These are phyloP conservation scores for Neopelma chrysocephalum DNA, from an alignment of 2,797 vertebrate species.

Conservation along the genomic window DNA sequence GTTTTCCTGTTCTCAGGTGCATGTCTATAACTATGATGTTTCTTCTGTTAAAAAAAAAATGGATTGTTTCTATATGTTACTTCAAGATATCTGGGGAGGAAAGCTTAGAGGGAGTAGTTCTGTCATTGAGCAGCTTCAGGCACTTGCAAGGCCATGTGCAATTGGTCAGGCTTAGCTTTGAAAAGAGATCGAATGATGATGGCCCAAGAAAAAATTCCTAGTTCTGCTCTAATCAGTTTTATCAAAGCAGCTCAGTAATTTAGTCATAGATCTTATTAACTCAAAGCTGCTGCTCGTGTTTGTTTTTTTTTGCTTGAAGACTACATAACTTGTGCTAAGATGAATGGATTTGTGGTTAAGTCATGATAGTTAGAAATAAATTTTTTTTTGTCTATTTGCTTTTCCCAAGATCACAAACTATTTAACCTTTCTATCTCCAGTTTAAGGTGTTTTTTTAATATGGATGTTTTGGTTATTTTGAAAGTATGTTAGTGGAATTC, in stretches of 20 bases:
- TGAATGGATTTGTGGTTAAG: not conserved
- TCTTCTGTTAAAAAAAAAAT: not conserved
- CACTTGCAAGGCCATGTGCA: not conserved
- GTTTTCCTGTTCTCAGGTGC: not conserved
- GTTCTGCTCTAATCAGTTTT: not conserved
- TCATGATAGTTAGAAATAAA: not conserved
- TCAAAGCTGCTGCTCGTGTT: not conserved
- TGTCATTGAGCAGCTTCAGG: not conserved
- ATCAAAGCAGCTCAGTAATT: slow-evolving; percentile 7
- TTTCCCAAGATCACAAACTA: not conserved
- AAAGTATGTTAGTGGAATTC: not conserved
- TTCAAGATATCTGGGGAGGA: not conserved
- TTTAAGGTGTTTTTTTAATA: not conserved
- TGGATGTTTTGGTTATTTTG: not conserved
- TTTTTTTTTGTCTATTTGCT: not conserved
- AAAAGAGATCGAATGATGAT: not conserved
- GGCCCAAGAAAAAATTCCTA: not conserved
- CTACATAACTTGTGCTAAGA: not conserved
- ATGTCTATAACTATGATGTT: not conserved
- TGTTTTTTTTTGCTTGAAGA: not conserved
- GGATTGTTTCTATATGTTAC: not conserved
- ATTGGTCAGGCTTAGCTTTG: not conserved
- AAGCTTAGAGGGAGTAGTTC: not conserved
- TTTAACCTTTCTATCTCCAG: not conserved
- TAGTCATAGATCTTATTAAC: slow-evolving; percentile 6